A percentile compares a stretch with the other conserved stretches of the same genome.
phyloP scores from a whole-genome alignment of 2,797 vertebrate genomes.

The Platyrinchus mystaceus region DNA sequence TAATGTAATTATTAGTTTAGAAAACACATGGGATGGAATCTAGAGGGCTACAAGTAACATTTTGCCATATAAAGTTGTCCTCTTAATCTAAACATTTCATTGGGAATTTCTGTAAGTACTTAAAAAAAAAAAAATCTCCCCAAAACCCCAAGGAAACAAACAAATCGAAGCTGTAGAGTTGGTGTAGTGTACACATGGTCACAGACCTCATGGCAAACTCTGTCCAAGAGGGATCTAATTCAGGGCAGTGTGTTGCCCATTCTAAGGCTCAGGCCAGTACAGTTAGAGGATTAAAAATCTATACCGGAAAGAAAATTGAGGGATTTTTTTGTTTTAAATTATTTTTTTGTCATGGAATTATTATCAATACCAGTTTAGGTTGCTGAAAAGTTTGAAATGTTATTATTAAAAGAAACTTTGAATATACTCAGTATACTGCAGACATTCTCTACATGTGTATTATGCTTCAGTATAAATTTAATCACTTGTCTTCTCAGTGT shows the following conservation, averaged over 20 bases:
- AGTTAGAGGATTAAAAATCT: background rate
- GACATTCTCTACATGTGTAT: background rate
- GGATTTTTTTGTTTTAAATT: fast-evolving
- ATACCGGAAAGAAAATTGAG: background rate
- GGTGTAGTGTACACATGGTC: background rate
- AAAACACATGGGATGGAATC: background rate
- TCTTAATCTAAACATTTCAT: background rate
- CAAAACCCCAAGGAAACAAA: background rate
- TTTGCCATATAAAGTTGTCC: background rate
- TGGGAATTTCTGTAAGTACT: background rate
- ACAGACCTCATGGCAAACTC: background rate
- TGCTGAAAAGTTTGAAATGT: background rate
- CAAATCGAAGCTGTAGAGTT: background rate
- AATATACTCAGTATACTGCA: background rate
- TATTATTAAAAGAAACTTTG: background rate
- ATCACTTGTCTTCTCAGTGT: background rate
- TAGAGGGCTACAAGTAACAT: background rate
- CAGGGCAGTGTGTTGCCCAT: background rate
- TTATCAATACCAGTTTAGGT: background rate
- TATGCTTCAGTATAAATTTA: background rate
- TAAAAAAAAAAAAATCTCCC: background rate
- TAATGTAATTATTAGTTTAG: background rate
- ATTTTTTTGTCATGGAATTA: background rate
- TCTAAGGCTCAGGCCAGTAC: background rate
- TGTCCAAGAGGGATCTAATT: background rate